Conservation (phyloP, 2,888 invertebrate species). For the Trichogramma evanescens region DNA sequence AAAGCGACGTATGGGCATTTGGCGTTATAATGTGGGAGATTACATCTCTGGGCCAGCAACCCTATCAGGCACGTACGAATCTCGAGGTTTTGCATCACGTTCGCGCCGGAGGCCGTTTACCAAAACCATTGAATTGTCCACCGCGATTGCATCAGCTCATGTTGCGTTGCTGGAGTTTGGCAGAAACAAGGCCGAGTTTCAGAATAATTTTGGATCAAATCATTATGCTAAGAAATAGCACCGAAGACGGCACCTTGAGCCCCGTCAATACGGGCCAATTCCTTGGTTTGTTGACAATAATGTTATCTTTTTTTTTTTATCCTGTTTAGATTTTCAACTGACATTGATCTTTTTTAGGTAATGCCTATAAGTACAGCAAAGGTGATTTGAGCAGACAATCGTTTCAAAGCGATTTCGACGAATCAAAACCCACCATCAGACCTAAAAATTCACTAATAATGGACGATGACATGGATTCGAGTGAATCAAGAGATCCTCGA, state of each 20-base stretch:
- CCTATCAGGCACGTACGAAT: conserved; percentile 90
- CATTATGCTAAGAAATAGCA: conserved; percentile 34
- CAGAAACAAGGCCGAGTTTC: conserved; percentile 82
- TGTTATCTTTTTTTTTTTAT: too few relatives aligned
- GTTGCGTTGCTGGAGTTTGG: conserved; percentile 79
- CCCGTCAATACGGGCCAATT: conserved; percentile 43
- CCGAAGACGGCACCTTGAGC: conserved; percentile 37
- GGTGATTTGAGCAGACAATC: conserved; percentile 50
- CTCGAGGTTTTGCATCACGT: conserved; percentile 87
- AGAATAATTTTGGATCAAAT: conserved; percentile 65
- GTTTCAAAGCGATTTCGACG: conserved; percentile 43
- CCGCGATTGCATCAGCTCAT: conserved; percentile 76
- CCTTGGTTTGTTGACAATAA: not conserved
- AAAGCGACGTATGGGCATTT: conserved; percentile 96
- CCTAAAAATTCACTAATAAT: conserved; percentile 64
- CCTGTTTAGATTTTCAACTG: not conserved
- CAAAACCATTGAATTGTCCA: conserved; percentile 77
- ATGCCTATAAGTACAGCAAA: conserved; percentile 50
- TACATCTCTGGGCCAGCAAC: conserved; percentile 90
- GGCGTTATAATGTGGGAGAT: conserved; percentile 96
- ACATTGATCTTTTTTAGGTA: conserved; percentile 37
- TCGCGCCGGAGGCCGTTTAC: conserved; percentile 77
- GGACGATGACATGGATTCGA: conserved; percentile 51
- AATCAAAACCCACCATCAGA: conserved; percentile 31
- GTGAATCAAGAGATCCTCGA: conserved; percentile 43